Base-by-base conservation (phyloP, 2,888 invertebrate genomes). In the Cosmia trapezina region DNA sequence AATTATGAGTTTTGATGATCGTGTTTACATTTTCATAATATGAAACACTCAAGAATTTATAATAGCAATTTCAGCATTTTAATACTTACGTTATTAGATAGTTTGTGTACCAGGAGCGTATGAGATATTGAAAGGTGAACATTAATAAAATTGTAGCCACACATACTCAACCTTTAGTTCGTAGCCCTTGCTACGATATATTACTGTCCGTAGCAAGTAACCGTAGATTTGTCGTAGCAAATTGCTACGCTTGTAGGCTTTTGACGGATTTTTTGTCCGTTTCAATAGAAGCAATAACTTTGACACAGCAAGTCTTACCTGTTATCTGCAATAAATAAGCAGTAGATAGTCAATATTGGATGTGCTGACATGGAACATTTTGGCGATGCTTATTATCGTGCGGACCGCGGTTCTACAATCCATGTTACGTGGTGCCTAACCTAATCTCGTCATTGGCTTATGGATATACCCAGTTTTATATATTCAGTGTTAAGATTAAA, bases 171-270 rank as follows among this genome's bases (percentile, higher is more conserved):
- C 9, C 8, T 28, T 4, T n/a, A 51, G 1, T 54, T 60, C 54
- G 60, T 51, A 61, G 8, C n/a, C n/a, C 12, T 45, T n/a, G 78
- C 60, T 78, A 76, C 71, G 76, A 12, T 8, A 12, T 8, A 14
- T 28, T 28, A 1, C 28, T 28, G 28, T 28, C 28, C 28, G 28
- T 28, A 28, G 28, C 28, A 28, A 28, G 53, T 68, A 9, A 49
- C 19, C 51, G 51, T 78, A 76, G 76, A 47, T 49, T 28, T 17
- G 12, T 61, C 65, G 76, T 77, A 77, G 73, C 76, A 43, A 45
- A 41, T 9, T 57, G 65, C 79, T 72, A 78, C 76, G 76, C 54
- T n/a, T 49, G 45, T 45, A 56, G 47, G n/a, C 43, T 54, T 14
- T 51, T 33, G 4, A 12, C 9, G 8, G 7, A 28, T 45, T n/a